Percentiles rank a stretch among this genome's conserved stretches.
Evolutionary conservation across 37 sponge, comb jelly and placozoan species (phyloP).

Genomic region (Bolinopsis microptera): DNA sequence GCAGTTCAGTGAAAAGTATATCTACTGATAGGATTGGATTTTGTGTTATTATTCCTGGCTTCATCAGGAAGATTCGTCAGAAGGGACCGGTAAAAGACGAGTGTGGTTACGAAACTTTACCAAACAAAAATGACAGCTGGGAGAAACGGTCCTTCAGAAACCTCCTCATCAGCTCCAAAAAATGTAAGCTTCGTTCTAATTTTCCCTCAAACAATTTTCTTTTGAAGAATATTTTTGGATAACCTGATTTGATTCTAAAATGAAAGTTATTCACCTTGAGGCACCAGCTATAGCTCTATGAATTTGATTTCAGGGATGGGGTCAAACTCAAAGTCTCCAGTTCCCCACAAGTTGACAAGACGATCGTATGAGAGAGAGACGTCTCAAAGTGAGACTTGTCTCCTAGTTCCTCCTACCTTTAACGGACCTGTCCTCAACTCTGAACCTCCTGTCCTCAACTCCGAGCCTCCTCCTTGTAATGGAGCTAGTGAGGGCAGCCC

Average conservation of each 20-base stretch:
- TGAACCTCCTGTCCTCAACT: neutral
- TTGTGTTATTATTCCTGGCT: too few species aligned
- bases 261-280: too few species aligned
- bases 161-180: neutral
- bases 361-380: neutral
- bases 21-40: too few species aligned
- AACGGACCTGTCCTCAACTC: neutral
- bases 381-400: neutral
- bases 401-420: neutral
- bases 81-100: neutral
- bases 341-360: neutral
- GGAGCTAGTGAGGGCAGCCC: neutral
- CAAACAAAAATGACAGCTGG: neutral
- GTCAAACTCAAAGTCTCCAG: neutral
- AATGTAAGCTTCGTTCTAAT: neutral
- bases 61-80: conserved; percentile 11
- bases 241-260: too few species aligned
- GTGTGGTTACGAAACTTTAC: neutral
- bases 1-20: too few species aligned
- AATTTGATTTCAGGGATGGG: conserved; percentile 10
- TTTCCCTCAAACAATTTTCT: neutral
- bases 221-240: too few species aligned
- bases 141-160: conserved; percentile 35
- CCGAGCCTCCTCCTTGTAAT: neutral
- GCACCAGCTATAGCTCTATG: too few species aligned